These are phyloP conservation scores for Pseudochromis fuscus DNA, from an alignment of 2,797 vertebrate species.

Conservation along the genomic window DNA sequence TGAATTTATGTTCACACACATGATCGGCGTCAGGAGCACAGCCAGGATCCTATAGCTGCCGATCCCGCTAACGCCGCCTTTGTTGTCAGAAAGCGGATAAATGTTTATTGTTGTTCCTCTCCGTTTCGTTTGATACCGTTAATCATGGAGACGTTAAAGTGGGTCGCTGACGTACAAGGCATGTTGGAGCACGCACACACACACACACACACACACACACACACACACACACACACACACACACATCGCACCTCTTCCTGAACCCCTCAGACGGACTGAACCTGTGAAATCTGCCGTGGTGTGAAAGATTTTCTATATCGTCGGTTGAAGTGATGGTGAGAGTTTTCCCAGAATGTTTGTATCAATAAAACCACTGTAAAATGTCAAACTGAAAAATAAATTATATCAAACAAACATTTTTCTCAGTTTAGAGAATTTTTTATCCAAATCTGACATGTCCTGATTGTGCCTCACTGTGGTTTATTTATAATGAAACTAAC, in stretches of 20 bases:
- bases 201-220: conserved; percentile 19
- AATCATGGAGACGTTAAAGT: conserved; percentile 29
- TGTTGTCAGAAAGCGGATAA: conserved; percentile 23
- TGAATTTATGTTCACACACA: conserved; percentile 65
- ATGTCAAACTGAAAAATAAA: background rate
- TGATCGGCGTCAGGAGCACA: conserved; percentile 57
- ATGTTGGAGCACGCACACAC: conserved; percentile 28
- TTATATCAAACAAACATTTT: background rate
- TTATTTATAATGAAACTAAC: too few relatives aligned
- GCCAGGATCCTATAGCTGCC: conserved; percentile 25
- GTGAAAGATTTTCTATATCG: conserved; percentile 53
- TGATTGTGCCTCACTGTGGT: too few relatives aligned
- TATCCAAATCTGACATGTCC: too few relatives aligned
- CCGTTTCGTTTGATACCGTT: conserved; percentile 6
- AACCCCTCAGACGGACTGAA: conserved; percentile 58
- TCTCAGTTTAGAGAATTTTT: background rate
- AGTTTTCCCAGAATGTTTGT: conserved; percentile 25
- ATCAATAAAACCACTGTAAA: conserved; percentile 15
- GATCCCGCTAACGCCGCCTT: conserved; percentile 19
- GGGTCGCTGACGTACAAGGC: too few relatives aligned
- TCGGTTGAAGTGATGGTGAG: conserved; percentile 21
- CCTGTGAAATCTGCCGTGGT: conserved; percentile 57
- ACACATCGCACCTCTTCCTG: conserved; percentile 45
- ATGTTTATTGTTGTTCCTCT: conserved; percentile 7
- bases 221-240: conserved; percentile 16